Base-by-base conservation (phyloP, 2,113 vertebrate genomes). In the Sebastes schlegelii region DNA sequence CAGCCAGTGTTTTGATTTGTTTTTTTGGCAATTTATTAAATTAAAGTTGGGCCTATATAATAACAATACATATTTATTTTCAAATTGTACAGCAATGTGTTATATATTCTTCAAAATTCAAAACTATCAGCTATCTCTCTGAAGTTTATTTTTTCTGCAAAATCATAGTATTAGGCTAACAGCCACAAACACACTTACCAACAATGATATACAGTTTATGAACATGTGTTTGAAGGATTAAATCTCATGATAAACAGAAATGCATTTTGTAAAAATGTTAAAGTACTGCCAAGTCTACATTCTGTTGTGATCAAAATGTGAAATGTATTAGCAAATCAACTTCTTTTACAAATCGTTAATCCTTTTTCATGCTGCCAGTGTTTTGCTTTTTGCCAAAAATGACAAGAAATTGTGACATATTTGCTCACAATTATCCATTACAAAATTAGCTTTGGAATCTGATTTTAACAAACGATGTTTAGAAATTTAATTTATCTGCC, bases 361-460 rank as follows among this genome's bases (percentile, higher is more conserved):
- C 48, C 40, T 68, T 68, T 51, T 23, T 17, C 68, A 8, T 67
- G 54, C 61, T 72, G 83, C 16, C 1, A 79, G 58, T 71, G 77
- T 77, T 57, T 46, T 67, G 48, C 64, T 78, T 63, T 34, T 34
- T 63, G 71, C 26, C 70, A 52, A 65, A 34, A 82, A 77, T 48
- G 46, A 84, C 67, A 55, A 72, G 72, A 68, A 42, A 87, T 73
- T 57, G 72, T 72, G 61, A 73, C 14, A 62, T 78, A 76, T 55
- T 65, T 71, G 51, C 68, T 84, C 77, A 66, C 51, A 81, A 83
- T 62, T 79, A 72, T 82, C 83, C 79, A 82, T 72, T 79, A 79
- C 88, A 68, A 86, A 89, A 91, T 90, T 72, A 78, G 83, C 91
- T 94, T 93, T 93, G 92, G 91, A 88, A 82, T 88, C 79, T 80